Base-by-base conservation (phyloP, 1,140 invertebrate species). In the Zaprionus taronus region DNA sequence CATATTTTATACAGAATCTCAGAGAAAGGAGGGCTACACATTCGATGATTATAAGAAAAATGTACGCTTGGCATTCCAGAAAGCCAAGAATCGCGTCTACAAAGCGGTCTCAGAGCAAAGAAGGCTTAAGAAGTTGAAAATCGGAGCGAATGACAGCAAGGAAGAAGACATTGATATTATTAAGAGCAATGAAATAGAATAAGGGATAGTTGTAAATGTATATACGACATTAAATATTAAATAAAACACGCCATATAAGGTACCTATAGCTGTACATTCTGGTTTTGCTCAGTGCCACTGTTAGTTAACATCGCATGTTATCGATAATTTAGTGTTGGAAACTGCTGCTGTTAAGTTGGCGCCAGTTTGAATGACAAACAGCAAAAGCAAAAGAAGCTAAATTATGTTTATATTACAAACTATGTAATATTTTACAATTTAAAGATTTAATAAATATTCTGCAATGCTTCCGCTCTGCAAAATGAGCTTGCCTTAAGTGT, bases 31-130 rank as follows among this genome's bases (percentile, higher is more conserved):
- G 28, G 73, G 73, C 1, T 76, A 53, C 20, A 72, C 73, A 0
- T 66, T 65, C 9, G 68, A 38, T 34, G 73, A 76, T 47, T 71
- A 76, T 31, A 65, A 44, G 5, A 72, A 61, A 28, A 61, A 60
- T 26, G 61, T 71, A 26, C 73, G 73, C 12, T 11, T 64, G 26
- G 73, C 73, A 11, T 76, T 76, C n/a, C 20, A 24, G 9, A 76
- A 65, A 28, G 56, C 73, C 5, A 76, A 76, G 53, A 76, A 76
- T 22, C 68, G 69, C 1, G 55, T 72, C 28, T 72, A 76, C n/a
- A 76, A 76, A 20, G 61, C 73, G 9, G 38, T 20, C 24, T 62
- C 38, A 1, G 53, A 62, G 34, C 36, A 55, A 41, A 71, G 31
- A 63, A 57, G 38, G 14, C 17, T 24, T 7, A 64, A 61, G 55